phyloP scores from a whole-genome alignment of 2,888 invertebrate genomes.

The Odontomyia ornata region DNA sequence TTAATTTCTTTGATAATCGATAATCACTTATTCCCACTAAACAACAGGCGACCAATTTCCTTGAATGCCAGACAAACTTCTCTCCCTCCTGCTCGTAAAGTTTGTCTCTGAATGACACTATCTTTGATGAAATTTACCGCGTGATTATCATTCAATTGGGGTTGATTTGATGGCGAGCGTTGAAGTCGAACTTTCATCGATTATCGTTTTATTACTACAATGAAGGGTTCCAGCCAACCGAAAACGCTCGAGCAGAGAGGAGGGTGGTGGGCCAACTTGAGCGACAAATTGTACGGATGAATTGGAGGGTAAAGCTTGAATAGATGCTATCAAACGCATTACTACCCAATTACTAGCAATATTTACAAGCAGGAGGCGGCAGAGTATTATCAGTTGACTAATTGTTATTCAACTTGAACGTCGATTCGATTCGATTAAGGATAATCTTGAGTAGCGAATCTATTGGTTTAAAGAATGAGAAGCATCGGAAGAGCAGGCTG shows the following conservation, averaged over 20 bases:
- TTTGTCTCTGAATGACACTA: slow-evolving; percentile 6
- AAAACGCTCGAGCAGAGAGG: neutral
- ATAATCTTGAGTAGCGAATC: slow-evolving; percentile 1
- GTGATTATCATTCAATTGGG: slow-evolving; percentile 44
- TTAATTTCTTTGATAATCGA: slow-evolving; percentile 17
- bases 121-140: slow-evolving; percentile 43
- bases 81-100: neutral
- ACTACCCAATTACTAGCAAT: slow-evolving; percentile 40
- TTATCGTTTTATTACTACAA: slow-evolving; percentile 35
- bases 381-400: slow-evolving; percentile 42
- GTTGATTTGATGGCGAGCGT: slow-evolving; percentile 33
- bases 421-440: slow-evolving; percentile 39
- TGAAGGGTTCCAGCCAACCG: slow-evolving; percentile 4
- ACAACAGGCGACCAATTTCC: neutral
- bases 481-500: too few relatives aligned
- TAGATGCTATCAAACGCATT: slow-evolving; percentile 43
- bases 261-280: neutral
- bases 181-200: slow-evolving; percentile 40
- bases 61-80: too few relatives aligned
- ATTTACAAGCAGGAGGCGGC: slow-evolving; percentile 39
- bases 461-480: neutral
- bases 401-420: slow-evolving; percentile 32
- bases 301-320: slow-evolving; percentile 3
- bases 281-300: neutral
- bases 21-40: slow-evolving; percentile 3